phyloP scores from a whole-genome alignment of 2,113 vertebrate genomes.

The Taurulus bubalis region DNA sequence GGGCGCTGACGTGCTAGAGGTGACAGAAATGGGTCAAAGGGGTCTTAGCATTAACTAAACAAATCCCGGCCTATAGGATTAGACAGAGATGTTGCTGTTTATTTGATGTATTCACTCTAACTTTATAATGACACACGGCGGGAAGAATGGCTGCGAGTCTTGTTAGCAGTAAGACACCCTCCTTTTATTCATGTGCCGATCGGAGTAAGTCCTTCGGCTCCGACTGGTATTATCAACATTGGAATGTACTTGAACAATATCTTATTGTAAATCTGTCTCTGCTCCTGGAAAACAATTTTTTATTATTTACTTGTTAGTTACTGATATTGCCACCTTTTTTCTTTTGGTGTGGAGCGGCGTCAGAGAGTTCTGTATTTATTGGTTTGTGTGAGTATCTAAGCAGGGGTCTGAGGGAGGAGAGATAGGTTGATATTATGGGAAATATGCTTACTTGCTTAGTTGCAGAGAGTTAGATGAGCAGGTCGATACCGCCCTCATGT shows the following conservation, averaged over 20 bases:
- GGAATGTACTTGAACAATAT: constrained; percentile 46
- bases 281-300: constrained; percentile 8
- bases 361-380: constrained; percentile 58
- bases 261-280: constrained; percentile 28
- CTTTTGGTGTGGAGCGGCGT: constrained; percentile 69
- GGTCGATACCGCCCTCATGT: neutral
- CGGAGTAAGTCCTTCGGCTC: constrained; percentile 36
- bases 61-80: constrained; percentile 93
- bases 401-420: neutral
- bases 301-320: constrained; percentile 10
- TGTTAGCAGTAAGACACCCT: constrained; percentile 27
- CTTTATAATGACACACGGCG: constrained; percentile 80
- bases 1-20: constrained; percentile 80
- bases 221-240: constrained; percentile 34
- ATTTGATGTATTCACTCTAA: constrained; percentile 85
- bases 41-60: constrained; percentile 92
- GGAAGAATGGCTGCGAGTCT: constrained; percentile 34
- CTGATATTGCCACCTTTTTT: constrained; percentile 8
- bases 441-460: neutral
- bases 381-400: constrained; percentile 70
- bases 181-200: constrained; percentile 12
- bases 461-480: neutral
- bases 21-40: constrained; percentile 88
- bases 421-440: neutral
- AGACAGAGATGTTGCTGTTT: constrained; percentile 87